phyloP scores from a whole-genome alignment of 1,140 invertebrate species.

The Lethrus apterus region DNA sequence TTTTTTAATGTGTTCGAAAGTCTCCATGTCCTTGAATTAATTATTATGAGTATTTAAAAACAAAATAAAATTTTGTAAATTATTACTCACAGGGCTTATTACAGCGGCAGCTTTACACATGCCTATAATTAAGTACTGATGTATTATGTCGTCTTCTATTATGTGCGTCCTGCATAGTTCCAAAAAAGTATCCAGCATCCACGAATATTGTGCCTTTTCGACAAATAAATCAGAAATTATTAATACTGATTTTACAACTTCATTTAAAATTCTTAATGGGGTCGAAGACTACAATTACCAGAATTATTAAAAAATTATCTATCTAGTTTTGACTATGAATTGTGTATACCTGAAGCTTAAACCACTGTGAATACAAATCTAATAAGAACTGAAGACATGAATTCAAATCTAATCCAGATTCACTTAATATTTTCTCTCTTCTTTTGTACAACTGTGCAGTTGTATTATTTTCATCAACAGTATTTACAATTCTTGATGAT shows the following conservation, averaged over 20 bases:
- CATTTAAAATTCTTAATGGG: conserved; percentile 55
- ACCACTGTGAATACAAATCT: conserved; percentile 73
- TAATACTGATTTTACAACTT: conserved; percentile 59
- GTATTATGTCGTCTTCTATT: conserved; percentile 62
- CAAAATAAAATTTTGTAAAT: neutral
- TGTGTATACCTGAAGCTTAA: conserved; percentile 44
- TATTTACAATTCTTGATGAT: conserved; percentile 21
- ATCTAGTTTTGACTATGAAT: neutral
- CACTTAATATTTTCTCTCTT: conserved; percentile 38
- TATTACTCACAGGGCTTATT: conserved; percentile 45
- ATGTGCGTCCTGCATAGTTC: conserved; percentile 56
- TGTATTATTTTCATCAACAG: conserved; percentile 33
- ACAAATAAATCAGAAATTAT: conserved; percentile 67
- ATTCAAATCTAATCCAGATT: conserved; percentile 65
- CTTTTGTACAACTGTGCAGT: conserved; percentile 29
- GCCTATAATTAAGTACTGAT: conserved; percentile 61
- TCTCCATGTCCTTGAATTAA: conserved; percentile 45
- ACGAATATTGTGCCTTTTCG: conserved; percentile 60
- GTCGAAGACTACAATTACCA: conserved; percentile 47
- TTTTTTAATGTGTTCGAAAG: conserved; percentile 54
- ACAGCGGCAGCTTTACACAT: conserved; percentile 63
- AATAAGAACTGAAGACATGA: conserved; percentile 81
- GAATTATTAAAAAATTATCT: neutral
- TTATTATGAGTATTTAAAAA: neutral
- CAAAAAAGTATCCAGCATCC: conserved; percentile 63